Conservation (phyloP, 2,113 vertebrate genomes). For the Setophaga kirtlandii region DNA sequence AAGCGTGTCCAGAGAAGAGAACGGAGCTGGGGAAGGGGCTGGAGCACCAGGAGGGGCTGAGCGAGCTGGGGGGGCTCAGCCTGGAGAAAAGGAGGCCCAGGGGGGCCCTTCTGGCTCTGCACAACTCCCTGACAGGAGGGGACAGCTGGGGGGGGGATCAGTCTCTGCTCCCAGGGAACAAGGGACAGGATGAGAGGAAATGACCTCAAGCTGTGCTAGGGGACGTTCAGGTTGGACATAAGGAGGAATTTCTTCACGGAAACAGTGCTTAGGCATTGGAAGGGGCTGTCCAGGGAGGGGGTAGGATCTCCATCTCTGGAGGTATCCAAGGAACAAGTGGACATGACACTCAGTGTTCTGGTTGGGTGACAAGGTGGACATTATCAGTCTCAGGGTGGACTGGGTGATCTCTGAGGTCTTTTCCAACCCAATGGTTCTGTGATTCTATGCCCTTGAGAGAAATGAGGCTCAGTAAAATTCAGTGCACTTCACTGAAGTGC, state of each 20-base stretch:
- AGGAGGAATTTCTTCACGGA: background rate
- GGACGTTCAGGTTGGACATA: background rate
- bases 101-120: background rate
- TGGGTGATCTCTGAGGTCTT: background rate
- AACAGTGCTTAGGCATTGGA: fast-evolving
- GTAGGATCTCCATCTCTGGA: background rate
- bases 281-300: background rate
- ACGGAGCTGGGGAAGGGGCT: background rate
- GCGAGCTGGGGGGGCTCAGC: background rate
- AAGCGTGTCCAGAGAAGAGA: background rate
- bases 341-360: fast-evolving
- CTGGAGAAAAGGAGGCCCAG: background rate
- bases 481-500: background rate
- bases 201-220: fast-evolving
- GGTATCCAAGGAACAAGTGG: too few species aligned
- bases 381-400: fast-evolving
- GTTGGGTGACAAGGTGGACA: background rate
- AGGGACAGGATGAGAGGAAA: background rate
- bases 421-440: background rate
- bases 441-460: background rate
- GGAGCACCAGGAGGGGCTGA: background rate
- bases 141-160: background rate
- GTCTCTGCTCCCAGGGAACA: background rate
- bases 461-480: background rate
- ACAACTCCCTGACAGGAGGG: background rate